Base-by-base conservation (phyloP, 2,797 vertebrate genomes). In the Chiroxiphia lanceolata region DNA sequence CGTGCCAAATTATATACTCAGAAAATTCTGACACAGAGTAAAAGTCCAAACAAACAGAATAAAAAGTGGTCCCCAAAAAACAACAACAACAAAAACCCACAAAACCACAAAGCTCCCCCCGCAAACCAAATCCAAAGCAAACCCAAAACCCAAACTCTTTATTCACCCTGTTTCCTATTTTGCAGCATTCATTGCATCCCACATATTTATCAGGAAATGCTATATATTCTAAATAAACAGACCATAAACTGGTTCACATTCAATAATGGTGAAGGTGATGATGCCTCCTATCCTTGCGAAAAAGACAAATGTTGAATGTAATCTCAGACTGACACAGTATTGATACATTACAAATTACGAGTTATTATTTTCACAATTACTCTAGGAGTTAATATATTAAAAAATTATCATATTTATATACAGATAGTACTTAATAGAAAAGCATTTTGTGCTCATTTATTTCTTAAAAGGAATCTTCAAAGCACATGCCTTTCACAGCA, bases 401-500 rank as follows among this genome's bases (percentile, higher is more conserved):
- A 48, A 69, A 60, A 3, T 19, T 82, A 51, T 57, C 87, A 15
- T 61, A 64, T n/a, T 83, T 38, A 80, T 22, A 86, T 31, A 82
- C 23, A 74, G 1, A 72, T 11, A 61, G 15, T 29, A 86, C 71
- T 78, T 94, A 90, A 92, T 11, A 64, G 14, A 53, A 83, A 80
- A 94, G 33, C 18, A 83, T 80, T 69, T 77, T 19, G 11, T 15
- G 89, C 57, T 91, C 20, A 59, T 71, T 84, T 95, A 65, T 77
- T 96, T 85, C 45, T 65, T 85, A 54, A 77, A 80, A 54, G 70
- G 16, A 65, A 57, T 83, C 95, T 96, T 91, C 70, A 95, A 91
- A 96, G 83, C 36, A 91, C 59, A 83, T 21, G 95, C 45, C 81
- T 95, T 97, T 94, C 40, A 93, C 22, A 97, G 64, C 80, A 93